Evolutionary conservation across 2,113 vertebrate species (phyloP), one percentile per base, ranked within the genome.

Genomic region (Microcebus murinus): DNA sequence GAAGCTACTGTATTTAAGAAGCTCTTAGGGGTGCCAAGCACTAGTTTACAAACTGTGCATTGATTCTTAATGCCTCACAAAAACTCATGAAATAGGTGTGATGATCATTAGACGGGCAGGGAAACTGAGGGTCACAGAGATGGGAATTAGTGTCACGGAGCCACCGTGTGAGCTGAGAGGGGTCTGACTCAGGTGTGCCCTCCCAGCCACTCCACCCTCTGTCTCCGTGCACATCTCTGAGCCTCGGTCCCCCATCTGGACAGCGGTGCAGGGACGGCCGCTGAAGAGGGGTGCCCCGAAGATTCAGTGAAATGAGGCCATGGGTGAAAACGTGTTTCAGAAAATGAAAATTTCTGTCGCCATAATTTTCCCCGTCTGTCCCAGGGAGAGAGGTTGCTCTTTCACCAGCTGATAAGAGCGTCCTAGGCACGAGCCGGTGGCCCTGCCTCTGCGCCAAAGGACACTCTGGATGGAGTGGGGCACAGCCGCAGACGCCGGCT

Each of bases 111-210:
- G 10, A 50, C 45, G 65, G 14, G 36, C 23, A 48, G 48, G 21
- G 65, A 71, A 57, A n/a, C 4, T 0, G 39, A 63, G 42, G 61
- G 18, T 55, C 71, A 6, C 31, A 52, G 18, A 87, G 10, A 9
- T 67, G 17, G 55, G 21, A n/a, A 3, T 14, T 14, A 7, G 18
- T 3, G 8, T 48, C 18, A 25, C 0, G 0, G 3, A n/a, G 27
- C 23, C 6, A 18, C 65, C 29, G 3, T 4, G 20, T 0, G 3
- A 45, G 34, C 3, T 31, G 36, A 34, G 23, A 50, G 34, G n/a
- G 31, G 8, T 25, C 55, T 45, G 48, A 57, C 7, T 84, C 9
- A 9, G 14, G n/a, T 36, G 13, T 65, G 20, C 8, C 23, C 8
- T 34, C 34, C 31, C 0, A 18, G 7, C 29, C 65, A 8, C n/a